Percentiles rank a stretch among this genome's conserved stretches.
Conservation (phyloP, 2,797 vertebrate species). For the Fringilla coelebs region DNA sequence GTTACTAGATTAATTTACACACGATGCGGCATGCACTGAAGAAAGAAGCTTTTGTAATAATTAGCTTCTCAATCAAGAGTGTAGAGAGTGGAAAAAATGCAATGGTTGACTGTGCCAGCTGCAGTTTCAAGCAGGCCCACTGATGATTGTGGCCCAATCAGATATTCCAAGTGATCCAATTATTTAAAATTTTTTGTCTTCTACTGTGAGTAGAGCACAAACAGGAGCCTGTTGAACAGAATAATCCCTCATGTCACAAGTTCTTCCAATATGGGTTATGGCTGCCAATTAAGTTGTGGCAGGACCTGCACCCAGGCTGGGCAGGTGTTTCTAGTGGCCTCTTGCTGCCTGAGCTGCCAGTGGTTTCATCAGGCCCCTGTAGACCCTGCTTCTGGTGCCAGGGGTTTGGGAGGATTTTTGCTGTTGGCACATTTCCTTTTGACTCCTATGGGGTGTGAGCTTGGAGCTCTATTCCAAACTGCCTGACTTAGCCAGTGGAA, state of each 20-base stretch:
- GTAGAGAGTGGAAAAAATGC: not conserved
- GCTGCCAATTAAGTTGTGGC: not conserved
- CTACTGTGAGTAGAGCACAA: not conserved
- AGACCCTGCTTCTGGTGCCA: not conserved
- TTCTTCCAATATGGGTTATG: not conserved
- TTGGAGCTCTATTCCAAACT: not conserved
- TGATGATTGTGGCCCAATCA: not conserved
- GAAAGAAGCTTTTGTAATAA: slow-evolving; percentile 18
- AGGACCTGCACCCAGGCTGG: not conserved
- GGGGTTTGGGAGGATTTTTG: not conserved
- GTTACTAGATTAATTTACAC: slow-evolving; percentile 4
- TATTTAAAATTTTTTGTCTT: not conserved
- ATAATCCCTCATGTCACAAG: not conserved
- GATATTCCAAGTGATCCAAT: not conserved
- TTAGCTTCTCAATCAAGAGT: not conserved
- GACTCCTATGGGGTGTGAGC: fast-evolving
- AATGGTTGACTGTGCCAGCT: not conserved
- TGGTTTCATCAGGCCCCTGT: not conserved
- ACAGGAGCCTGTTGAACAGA: not conserved
- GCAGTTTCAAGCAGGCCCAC: not conserved
- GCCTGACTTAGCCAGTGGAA: not conserved
- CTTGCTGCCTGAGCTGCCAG: not conserved
- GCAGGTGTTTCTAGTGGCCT: not conserved
- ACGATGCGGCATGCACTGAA: not conserved
- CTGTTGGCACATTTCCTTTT: not conserved